Evolutionary conservation across 2,797 vertebrate species (phyloP).

Genomic region (Anomalospiza imberbis): DNA sequence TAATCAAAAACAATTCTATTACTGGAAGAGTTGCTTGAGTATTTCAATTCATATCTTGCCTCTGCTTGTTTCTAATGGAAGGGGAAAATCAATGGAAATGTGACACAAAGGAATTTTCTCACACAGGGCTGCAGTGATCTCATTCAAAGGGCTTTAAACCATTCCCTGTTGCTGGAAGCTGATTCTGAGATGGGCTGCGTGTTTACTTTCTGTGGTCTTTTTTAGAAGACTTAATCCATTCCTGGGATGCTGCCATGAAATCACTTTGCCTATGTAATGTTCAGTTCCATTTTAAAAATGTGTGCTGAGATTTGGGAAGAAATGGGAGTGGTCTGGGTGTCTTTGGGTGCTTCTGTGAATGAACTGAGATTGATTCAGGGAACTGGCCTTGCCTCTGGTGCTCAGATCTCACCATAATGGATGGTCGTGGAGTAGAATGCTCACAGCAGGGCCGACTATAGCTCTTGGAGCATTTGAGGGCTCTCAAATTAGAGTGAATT

Average conservation of each 20-base stretch:
- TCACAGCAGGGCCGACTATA: neutral
- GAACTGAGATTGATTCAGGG: neutral
- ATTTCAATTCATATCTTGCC: slow-evolving; percentile 49
- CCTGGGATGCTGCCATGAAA: neutral
- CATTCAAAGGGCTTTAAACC: neutral
- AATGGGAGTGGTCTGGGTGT: neutral
- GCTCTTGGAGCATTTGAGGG: neutral
- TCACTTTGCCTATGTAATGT: neutral
- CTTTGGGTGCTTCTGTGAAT: neutral
- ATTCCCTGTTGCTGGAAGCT: slow-evolving; percentile 49
- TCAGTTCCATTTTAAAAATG: neutral
- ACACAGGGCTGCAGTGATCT: neutral
- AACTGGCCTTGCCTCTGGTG: neutral
- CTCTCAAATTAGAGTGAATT: neutral
- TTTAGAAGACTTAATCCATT: neutral
- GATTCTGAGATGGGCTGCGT: neutral
- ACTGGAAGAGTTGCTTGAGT: slow-evolving; percentile 52
- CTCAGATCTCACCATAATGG: neutral
- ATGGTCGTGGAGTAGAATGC: neutral
- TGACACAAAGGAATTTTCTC: slow-evolving; percentile 44
- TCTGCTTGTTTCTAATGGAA: slow-evolving; percentile 56
- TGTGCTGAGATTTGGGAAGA: neutral
- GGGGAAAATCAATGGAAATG: slow-evolving; percentile 55
- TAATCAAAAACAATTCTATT: slow-evolving; percentile 54
- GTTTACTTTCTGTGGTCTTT: slow-evolving; percentile 26